Conservation (phyloP, 2,113 vertebrate genomes). For the Stigmatopora nigra region DNA sequence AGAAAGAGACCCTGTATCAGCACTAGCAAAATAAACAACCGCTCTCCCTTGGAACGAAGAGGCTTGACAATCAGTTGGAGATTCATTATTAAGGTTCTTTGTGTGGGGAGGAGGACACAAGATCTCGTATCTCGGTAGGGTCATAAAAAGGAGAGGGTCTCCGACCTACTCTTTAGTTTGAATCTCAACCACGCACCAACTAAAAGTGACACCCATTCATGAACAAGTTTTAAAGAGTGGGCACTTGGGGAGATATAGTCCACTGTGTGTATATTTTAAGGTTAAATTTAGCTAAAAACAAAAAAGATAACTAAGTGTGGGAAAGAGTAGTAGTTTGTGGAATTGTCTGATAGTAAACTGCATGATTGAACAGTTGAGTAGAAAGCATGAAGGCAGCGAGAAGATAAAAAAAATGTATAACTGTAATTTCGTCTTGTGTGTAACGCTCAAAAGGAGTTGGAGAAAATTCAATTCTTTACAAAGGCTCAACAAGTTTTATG, state of each 20-base stretch:
- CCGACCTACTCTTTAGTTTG: constrained; percentile 44
- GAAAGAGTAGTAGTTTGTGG: constrained; percentile 30
- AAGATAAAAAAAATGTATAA: constrained; percentile 29
- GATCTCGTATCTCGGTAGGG: constrained; percentile 40
- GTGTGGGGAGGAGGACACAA: constrained; percentile 45
- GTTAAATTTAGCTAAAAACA: constrained; percentile 5
- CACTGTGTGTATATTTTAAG: neutral
- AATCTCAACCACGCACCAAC: constrained; percentile 32
- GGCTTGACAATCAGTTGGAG: constrained; percentile 33
- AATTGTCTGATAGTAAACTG: constrained; percentile 26
- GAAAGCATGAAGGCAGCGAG: constrained; percentile 20
- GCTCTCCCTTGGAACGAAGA: constrained; percentile 43
- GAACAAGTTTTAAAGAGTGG: neutral
- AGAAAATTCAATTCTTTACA: constrained; percentile 6
- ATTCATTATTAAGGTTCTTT: constrained; percentile 31
- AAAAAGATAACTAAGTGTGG: constrained; percentile 21
- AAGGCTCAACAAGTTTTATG: constrained; percentile 12
- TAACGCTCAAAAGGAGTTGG: constrained; percentile 16
- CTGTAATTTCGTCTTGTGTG: constrained; percentile 17
- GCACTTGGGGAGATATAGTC: neutral
- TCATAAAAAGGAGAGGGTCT: constrained; percentile 38
- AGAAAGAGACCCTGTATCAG: constrained; percentile 67
- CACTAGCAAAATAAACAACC: constrained; percentile 43
- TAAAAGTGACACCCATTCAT: constrained; percentile 8
- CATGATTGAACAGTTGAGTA: constrained; percentile 39